phyloP scores from a whole-genome alignment of 64 coral and sea anemone species.

The Stichodactyla mertensii region DNA sequence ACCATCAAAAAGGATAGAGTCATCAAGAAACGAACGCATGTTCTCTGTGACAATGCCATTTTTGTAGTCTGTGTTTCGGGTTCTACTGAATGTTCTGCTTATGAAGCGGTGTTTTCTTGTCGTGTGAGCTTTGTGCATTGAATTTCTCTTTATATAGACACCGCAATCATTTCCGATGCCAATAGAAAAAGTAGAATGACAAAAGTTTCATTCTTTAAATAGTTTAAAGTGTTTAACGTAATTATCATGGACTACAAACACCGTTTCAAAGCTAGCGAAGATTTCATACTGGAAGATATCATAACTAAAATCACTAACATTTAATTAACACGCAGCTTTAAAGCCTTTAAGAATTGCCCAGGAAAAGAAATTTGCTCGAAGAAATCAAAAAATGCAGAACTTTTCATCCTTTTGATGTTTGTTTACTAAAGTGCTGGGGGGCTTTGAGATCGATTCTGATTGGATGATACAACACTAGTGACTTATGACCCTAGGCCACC shows the following conservation, averaged over 20 bases:
- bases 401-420: too few species aligned
- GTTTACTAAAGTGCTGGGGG: too few species aligned
- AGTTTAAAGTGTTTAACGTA: neutral
- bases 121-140: neutral
- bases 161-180: neutral
- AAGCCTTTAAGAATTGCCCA: too few species aligned
- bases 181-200: neutral
- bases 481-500: too few species aligned
- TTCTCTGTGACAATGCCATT: neutral
- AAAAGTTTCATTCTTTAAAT: neutral
- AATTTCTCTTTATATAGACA: neutral
- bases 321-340: too few species aligned
- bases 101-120: neutral
- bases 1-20: neutral
- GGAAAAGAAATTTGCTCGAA: too few species aligned
- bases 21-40: neutral
- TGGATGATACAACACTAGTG: too few species aligned
- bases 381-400: too few species aligned
- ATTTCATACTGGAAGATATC: neutral
- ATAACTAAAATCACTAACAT: too few species aligned
- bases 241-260: neutral
- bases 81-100: neutral
- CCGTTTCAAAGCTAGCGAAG: neutral
- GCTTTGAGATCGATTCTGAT: too few species aligned
- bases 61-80: too few species aligned